These are phyloP conservation scores for Meteorus cinctellus DNA, from an alignment of 2,888 invertebrate genomes.

Conservation along the genomic window DNA sequence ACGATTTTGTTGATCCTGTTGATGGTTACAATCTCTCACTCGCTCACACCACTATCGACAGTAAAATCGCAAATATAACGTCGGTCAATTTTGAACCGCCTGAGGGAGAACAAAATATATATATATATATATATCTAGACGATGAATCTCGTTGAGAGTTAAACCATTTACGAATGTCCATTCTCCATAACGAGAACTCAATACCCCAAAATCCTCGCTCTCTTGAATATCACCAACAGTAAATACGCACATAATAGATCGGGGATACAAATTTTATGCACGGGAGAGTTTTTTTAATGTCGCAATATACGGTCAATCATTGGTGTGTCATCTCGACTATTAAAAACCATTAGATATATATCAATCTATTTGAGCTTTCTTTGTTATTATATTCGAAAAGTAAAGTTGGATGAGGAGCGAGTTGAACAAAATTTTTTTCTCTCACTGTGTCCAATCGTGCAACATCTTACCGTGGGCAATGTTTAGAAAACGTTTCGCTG, in stretches of 20 bases:
- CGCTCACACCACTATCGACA: neutral
- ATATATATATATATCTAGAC: neutral
- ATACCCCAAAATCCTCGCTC: conserved; percentile 27
- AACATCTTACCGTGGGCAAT: conserved; percentile 21
- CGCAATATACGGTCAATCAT: neutral
- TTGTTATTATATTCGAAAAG: neutral
- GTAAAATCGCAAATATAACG: conserved; percentile 30
- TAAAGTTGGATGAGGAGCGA: neutral
- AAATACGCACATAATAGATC: conserved; percentile 14
- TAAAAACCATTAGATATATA: neutral
- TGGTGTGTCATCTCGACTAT: conserved; percentile 1
- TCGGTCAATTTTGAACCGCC: conserved; percentile 16
- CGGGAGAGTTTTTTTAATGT: conserved; percentile 12
- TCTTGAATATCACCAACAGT: conserved; percentile 28
- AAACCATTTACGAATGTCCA: conserved; percentile 39
- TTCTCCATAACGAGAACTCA: conserved; percentile 33
- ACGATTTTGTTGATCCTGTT: conserved; percentile 49
- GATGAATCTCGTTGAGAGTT: conserved; percentile 34
- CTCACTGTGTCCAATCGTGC: conserved; percentile 15
- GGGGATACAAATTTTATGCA: neutral
- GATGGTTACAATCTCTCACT: neutral
- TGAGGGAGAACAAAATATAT: neutral
- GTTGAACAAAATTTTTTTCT: conserved; percentile 18
- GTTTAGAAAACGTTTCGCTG: conserved; percentile 38
- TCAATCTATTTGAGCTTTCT: neutral